Evolutionary conservation across 2,888 invertebrate genomes (phyloP), one percentile per base, ranked within the genome.

Genomic region (Sphinx pinastri): DNA sequence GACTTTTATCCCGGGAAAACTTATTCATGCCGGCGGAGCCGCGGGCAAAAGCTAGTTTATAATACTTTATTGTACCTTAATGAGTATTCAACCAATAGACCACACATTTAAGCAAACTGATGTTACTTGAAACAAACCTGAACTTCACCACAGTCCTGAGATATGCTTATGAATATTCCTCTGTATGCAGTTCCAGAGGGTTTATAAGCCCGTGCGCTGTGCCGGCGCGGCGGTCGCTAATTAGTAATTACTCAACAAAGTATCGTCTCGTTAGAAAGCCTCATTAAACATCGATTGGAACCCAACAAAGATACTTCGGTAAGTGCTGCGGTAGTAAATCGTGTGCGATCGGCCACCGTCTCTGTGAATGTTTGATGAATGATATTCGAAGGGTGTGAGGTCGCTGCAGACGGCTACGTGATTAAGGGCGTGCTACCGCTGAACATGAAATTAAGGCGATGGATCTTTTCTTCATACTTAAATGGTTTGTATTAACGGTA

Each of bases 231-330:
- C 47, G 49, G 19, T 63, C 19, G 63, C 49, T 49, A 63, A 19
- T 63, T 63, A 63, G 19, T 49, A 63, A 19, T 63, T 63, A 63
- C 63, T 63, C 47, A 63, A 63, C 47, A 7, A 49, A 13, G 13
- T 19, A 11, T 63, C 31, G 8, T 38, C 11, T 49, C 11, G 19
- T 63, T 63, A 63, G 63, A 63, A 63, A 63, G 63, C 63, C n/a
- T 19, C 49, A 47, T 63, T 63, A 63, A 49, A 63, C 49, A 19
- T 63, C 13, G 47, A 63, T 49, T 63, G 63, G 49, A 47, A 19
- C 6, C 12, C 19, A 13, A 7, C 13, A 63, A 19, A 49, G 47
- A 63, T 49, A 49, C 47, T 12, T 16, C 54, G 16, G 19, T 47
- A 47, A 63, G 19, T 51, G 51, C 14, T 51, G 51, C 14, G 25